Conservation (phyloP, 2,113 vertebrate species). For the Pampusana beccarii region DNA sequence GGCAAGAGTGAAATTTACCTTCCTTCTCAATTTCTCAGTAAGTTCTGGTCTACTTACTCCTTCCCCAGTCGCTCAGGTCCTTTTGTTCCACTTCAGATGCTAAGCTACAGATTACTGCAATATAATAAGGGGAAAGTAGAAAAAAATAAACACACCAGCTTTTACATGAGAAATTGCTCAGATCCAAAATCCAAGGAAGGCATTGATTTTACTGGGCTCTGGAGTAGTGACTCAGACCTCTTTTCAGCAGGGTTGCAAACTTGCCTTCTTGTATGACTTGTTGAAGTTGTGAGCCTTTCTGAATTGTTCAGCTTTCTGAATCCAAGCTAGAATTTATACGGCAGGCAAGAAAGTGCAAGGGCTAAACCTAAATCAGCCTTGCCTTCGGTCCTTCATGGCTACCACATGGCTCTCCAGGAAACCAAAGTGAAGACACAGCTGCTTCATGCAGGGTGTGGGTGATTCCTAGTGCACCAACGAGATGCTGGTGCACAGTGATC, state of each 20-base stretch:
- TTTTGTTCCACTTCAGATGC: not conserved
- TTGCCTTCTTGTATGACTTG: not conserved
- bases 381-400: not conserved
- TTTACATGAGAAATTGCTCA: not conserved
- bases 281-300: not conserved
- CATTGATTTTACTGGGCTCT: not conserved
- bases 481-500: rapidly evolving
- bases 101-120: not conserved
- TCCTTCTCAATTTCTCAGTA: not conserved
- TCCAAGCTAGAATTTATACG: not conserved
- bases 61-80: not conserved
- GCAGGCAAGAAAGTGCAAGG: not conserved
- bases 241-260: not conserved
- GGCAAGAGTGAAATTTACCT: not conserved
- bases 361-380: not conserved
- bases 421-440: not conserved
- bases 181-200: not conserved
- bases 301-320: not conserved
- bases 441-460: not conserved
- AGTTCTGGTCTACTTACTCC: not conserved
- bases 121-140: not conserved
- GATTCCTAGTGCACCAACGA: not conserved
- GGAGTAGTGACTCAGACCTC: not conserved
- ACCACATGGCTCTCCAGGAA: not conserved
- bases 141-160: not conserved